Conservation (phyloP, 2,113 vertebrate species). For the Actenoides hombroni region DNA sequence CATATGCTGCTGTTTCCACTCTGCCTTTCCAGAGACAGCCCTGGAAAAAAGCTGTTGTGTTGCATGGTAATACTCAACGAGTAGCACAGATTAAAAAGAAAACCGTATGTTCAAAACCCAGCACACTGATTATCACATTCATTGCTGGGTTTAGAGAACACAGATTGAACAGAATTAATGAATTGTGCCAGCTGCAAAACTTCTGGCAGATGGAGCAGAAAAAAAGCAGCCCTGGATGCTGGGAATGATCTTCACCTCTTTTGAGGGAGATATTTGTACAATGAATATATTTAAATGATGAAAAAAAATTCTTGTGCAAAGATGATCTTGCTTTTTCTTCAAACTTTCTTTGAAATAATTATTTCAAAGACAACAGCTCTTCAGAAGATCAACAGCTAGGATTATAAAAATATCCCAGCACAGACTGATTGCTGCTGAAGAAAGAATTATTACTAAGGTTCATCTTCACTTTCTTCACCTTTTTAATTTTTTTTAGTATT, state of each 20-base stretch:
- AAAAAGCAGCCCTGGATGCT: not conserved
- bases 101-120: not conserved
- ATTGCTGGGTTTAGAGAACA: conserved; percentile 5
- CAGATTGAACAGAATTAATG: conserved; percentile 18
- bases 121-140: not conserved
- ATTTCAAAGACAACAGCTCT: conserved; percentile 52
- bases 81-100: not conserved
- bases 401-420: conserved; percentile 42
- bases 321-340: not conserved
- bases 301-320: not conserved
- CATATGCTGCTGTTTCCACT: not conserved
- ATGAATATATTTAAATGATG: not conserved
- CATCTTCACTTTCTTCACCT: not conserved
- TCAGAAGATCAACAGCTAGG: conserved; percentile 29
- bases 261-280: not conserved
- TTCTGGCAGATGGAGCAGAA: conserved; percentile 21
- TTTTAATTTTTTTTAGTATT: not conserved
- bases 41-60: not conserved
- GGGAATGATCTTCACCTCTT: not conserved
- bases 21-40: not conserved
- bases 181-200: conserved; percentile 33
- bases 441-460: conserved; percentile 15
- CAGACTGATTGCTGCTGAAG: not conserved
- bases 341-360: conserved; percentile 52
- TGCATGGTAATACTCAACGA: not conserved